Evolutionary conservation across 2,888 invertebrate species (phyloP).

Genomic region (Polymixis lichenea): DNA sequence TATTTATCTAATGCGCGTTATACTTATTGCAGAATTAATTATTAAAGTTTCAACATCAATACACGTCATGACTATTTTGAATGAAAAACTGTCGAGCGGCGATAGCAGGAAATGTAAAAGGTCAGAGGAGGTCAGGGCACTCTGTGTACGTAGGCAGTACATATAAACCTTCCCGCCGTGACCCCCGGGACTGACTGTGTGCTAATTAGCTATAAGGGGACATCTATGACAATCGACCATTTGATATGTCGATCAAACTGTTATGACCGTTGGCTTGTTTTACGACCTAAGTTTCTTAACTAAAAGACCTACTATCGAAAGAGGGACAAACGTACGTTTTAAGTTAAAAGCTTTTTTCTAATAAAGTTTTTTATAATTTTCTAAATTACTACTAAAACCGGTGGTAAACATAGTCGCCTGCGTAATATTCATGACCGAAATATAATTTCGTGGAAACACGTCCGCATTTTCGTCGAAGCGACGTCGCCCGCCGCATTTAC

Average conservation of each 20-base stretch:
- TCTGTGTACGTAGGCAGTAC: conserved; percentile 41
- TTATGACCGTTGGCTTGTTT: conserved; percentile 7
- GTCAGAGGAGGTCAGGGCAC: conserved; percentile 51
- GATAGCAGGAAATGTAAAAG: conserved; percentile 52
- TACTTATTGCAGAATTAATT: conserved; percentile 17
- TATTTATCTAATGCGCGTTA: conserved; percentile 11
- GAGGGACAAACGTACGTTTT: conserved; percentile 11
- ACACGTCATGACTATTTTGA: conserved; percentile 24
- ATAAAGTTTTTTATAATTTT: conserved; percentile 15
- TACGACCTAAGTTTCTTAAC: conserved; percentile 1
- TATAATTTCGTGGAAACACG: conserved; percentile 35
- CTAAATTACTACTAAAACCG: conserved; percentile 22
- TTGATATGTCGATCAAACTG: conserved; percentile 49
- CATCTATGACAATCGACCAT: conserved; percentile 44
- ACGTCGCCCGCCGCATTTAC: conserved; percentile 55
- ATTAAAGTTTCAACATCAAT: conserved; percentile 25
- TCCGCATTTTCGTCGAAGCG: conserved; percentile 9
- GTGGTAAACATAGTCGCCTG: conserved; percentile 16
- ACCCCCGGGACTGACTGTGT: conserved; percentile 63
- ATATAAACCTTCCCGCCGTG: conserved; percentile 33
- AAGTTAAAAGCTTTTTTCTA: conserved; percentile 14
- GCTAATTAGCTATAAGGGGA: conserved; percentile 62
- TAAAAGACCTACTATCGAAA: neutral
- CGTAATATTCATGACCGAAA: conserved; percentile 14
- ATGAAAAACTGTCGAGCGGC: conserved; percentile 34